Percentiles rank a stretch among this genome's conserved stretches.
Evolutionary conservation across 2,888 invertebrate species (phyloP).

Genomic region (Dynastes hyllus): DNA sequence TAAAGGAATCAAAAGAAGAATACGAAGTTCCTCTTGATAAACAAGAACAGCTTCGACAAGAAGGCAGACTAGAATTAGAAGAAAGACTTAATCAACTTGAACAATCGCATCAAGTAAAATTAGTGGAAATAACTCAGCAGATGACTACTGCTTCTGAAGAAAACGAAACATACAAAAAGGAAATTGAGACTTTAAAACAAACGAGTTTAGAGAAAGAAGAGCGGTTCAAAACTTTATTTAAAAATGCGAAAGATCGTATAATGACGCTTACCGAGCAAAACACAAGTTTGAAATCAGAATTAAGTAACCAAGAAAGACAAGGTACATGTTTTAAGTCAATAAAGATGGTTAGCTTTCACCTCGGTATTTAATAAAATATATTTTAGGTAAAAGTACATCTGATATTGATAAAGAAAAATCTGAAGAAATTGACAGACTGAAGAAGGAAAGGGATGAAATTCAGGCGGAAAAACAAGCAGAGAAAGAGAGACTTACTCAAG

Average conservation of each 20-base stretch:
- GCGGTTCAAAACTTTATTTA: slow-evolving; percentile 74
- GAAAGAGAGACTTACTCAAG: slow-evolving; percentile 74
- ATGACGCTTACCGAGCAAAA: slow-evolving; percentile 82
- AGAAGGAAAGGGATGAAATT: slow-evolving; percentile 78
- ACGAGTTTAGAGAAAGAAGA: slow-evolving; percentile 70
- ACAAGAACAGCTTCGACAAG: slow-evolving; percentile 71
- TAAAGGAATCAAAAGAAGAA: slow-evolving; percentile 71
- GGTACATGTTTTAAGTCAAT: slow-evolving; percentile 39
- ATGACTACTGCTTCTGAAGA: slow-evolving; percentile 71
- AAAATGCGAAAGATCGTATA: slow-evolving; percentile 84
- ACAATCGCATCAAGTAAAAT: slow-evolving; percentile 69
- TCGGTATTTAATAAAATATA: not conserved
- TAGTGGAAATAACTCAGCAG: slow-evolving; percentile 71
- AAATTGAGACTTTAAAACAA: slow-evolving; percentile 70
- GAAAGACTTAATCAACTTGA: slow-evolving; percentile 69
- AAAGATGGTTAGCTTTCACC: not conserved
- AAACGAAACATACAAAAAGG: slow-evolving; percentile 74
- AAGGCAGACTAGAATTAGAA: slow-evolving; percentile 71
- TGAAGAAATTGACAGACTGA: slow-evolving; percentile 78
- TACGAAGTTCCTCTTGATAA: slow-evolving; percentile 72
- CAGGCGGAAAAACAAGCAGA: slow-evolving; percentile 71
- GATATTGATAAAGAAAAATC: slow-evolving; percentile 66
- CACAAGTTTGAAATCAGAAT: slow-evolving; percentile 76
- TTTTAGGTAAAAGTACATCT: slow-evolving; percentile 60
- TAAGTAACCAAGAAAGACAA: slow-evolving; percentile 65